Evolutionary conservation across 2,888 invertebrate species (phyloP).

Genomic region (Pilophorus perplexus): DNA sequence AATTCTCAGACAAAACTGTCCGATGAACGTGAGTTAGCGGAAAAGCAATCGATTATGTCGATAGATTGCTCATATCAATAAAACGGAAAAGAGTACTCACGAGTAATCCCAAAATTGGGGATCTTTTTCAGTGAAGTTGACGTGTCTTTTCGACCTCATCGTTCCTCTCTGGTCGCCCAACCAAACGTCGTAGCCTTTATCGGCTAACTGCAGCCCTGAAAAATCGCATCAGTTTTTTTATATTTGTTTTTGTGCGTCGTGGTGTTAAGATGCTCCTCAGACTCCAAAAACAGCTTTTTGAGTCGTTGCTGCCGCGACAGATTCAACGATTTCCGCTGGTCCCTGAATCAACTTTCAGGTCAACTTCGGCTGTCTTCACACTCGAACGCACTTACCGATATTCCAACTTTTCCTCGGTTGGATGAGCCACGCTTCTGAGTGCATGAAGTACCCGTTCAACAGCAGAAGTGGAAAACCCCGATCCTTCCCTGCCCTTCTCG

Average conservation of each 20-base stretch:
- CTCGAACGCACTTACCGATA: background rate
- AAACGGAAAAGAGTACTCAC: background rate
- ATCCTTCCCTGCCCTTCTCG: background rate
- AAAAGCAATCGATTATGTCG: too few relatives aligned
- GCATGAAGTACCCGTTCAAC: conserved; percentile 12
- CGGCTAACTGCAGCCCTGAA: conserved; percentile 6
- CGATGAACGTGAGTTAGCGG: too few relatives aligned
- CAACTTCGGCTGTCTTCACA: too few relatives aligned
- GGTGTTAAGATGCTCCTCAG: too few relatives aligned
- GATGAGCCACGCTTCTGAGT: conserved; percentile 26
- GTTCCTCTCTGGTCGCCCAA: conserved; percentile 27
- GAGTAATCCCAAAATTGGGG: conserved; percentile 19
- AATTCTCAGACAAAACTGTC: too few relatives aligned
- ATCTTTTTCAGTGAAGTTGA: conserved; percentile 4
- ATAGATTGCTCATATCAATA: background rate
- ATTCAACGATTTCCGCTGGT: too few relatives aligned
- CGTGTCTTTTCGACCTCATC: conserved; percentile 9
- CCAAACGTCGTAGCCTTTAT: conserved; percentile 20
- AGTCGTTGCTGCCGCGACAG: too few relatives aligned
- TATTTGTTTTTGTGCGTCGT: background rate
- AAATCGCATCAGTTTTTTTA: too few relatives aligned
- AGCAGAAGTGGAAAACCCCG: conserved; percentile 10
- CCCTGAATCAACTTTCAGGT: too few relatives aligned
- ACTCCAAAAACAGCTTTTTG: too few relatives aligned
- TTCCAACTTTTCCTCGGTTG: conserved; percentile 1